Percentiles rank a stretch among this genome's conserved stretches.
Evolutionary conservation across 2,113 vertebrate species (phyloP).

Genomic region (Sapayoa aenigma): DNA sequence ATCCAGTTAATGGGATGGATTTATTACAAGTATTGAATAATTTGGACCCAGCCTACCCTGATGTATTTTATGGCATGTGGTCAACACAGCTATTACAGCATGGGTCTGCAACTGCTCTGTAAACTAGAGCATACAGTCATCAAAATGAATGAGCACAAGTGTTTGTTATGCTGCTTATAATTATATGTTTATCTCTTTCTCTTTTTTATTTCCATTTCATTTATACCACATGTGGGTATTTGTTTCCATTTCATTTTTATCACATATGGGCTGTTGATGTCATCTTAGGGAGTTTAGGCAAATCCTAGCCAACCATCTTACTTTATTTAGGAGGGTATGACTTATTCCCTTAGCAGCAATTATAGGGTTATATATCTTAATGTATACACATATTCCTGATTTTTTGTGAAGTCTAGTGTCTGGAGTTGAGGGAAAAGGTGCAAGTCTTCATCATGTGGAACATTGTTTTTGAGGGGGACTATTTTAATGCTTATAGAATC

Average conservation of each 20-base stretch:
- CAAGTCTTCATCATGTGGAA: background rate
- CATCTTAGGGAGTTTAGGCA: conserved; percentile 58
- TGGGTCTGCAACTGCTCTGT: conserved; percentile 64
- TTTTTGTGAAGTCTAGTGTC: background rate
- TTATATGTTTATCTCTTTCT: conserved; percentile 77
- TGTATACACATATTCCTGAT: background rate
- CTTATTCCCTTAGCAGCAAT: conserved; percentile 49
- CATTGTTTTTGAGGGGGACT: background rate
- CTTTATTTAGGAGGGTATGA: conserved; percentile 44
- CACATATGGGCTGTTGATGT: conserved; percentile 66
- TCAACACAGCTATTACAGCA: conserved; percentile 67
- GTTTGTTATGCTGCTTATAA: conserved; percentile 74
- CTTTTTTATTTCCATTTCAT: conserved; percentile 73
- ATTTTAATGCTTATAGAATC: background rate
- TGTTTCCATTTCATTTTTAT: conserved; percentile 72
- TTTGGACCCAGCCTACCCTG: conserved; percentile 51
- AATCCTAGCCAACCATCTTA: conserved; percentile 57
- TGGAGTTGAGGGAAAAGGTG: background rate
- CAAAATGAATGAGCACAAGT: conserved; percentile 70
- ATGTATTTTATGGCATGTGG: conserved; percentile 74
- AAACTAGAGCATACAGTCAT: conserved; percentile 63
- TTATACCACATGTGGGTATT: conserved; percentile 72
- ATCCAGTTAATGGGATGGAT: conserved; percentile 71
- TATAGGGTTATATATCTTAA: conserved; percentile 32
- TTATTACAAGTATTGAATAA: conserved; percentile 75